phyloP scores from a whole-genome alignment of 2,888 invertebrate genomes.

The Polydrusus cervinus region DNA sequence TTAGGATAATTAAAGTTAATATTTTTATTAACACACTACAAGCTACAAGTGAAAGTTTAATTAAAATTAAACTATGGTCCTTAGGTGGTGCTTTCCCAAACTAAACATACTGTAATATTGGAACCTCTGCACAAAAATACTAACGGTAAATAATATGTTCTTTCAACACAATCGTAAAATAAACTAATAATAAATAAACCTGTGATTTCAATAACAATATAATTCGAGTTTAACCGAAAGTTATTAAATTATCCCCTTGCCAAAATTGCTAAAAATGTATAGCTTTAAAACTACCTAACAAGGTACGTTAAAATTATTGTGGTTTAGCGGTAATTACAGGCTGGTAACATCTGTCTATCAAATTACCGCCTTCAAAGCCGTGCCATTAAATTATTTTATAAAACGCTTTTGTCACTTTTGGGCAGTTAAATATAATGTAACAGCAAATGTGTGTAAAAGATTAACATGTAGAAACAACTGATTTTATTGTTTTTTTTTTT shows the following conservation, averaged over 20 bases:
- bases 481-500: neutral
- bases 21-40: neutral
- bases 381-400: slow-evolving; percentile 45
- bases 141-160: too few species aligned
- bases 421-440: slow-evolving; percentile 24
- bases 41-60: too few species aligned
- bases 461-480: neutral
- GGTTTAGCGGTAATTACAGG: slow-evolving; percentile 46
- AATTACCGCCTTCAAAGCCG: slow-evolving; percentile 42
- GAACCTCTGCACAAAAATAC: too few species aligned
- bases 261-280: slow-evolving; percentile 11
- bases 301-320: slow-evolving; percentile 39
- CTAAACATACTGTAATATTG: too few species aligned
- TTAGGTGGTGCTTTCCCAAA: too few species aligned
- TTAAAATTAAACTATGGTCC: too few species aligned
- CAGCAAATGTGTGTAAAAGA: slow-evolving; percentile 8
- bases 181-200: too few species aligned
- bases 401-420: slow-evolving; percentile 35
- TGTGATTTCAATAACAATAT: too few species aligned
- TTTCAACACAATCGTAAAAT: too few species aligned
- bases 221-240: too few species aligned
- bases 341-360: slow-evolving; percentile 49
- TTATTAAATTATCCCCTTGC: neutral
- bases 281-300: slow-evolving; percentile 31
- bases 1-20: neutral